Base-by-base conservation (phyloP, 2,113 vertebrate genomes). In the Ptilonorhynchus violaceus region DNA sequence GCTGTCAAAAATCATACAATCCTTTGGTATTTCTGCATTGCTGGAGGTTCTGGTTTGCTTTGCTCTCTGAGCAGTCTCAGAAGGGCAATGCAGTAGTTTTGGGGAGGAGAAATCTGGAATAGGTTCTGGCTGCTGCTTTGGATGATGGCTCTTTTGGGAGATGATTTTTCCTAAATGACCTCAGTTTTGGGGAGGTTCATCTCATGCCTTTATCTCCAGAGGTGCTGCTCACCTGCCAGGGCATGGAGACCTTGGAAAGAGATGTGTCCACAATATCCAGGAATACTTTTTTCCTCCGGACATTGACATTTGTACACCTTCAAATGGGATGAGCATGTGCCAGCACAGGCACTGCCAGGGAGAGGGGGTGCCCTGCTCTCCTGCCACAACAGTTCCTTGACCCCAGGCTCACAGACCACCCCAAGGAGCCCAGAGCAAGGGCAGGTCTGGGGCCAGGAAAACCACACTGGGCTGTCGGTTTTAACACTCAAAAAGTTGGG, bases 1-100 rank as follows among this genome's bases (percentile, higher is more conserved):
- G 21, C 63, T 56, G n/a, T 17, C 75, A n/a, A n/a, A 68, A 78
- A 18, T 3, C 2, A 0, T n/a, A 7, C 6, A 2, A 72, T n/a
- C 23, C 39, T 76, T 49, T 66, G 59, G 4, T 6, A 31, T 31
- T 60, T 25, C 37, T 37, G 27, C 31, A 0, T 35, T 85, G 68
- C n/a, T 55, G 78, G 28, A 23, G 35, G 70, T 21, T 63, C 35
- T 35, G 73, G 4, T 39, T 46, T 50, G 24, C 84, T 56, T 37
- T 59, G 72, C 44, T 44, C n/a, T 21, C 63, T 67, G 68, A 53
- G 69, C 77, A 41, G n/a, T 2, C 15, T 58, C 13, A 37, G 28
- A 50, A 67, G 44, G 15, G 28, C 62, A 67, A 18, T 1, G 58
- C 59, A 46, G 50, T 0, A 49, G 14, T 20, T 77, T 44, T 44